Percentiles rank a stretch among this genome's conserved stretches.
phyloP scores from a whole-genome alignment of 2,113 vertebrate species.

The Pedionomus torquatus region DNA sequence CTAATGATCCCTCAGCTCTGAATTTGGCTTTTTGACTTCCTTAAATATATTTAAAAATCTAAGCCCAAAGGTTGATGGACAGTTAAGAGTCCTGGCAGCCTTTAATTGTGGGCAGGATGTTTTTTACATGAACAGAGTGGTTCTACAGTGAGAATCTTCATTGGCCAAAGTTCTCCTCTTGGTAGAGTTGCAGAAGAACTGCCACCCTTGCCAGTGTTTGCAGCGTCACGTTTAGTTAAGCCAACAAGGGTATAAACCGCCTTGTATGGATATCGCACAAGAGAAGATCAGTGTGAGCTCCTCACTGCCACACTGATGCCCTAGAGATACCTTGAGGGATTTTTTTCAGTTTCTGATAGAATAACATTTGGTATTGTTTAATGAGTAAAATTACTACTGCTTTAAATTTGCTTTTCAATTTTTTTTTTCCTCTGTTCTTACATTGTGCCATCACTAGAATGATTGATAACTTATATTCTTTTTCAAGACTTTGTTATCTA shows the following conservation, averaged over 20 bases:
- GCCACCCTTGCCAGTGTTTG: background rate
- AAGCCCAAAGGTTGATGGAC: background rate
- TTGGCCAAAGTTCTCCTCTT: background rate
- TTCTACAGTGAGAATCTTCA: rapidly evolving
- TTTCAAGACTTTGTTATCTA: background rate
- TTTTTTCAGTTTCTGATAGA: background rate
- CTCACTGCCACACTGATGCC: background rate
- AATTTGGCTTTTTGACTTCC: background rate
- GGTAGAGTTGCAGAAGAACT: background rate
- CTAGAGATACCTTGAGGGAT: background rate
- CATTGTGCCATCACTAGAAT: background rate
- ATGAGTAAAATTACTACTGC: background rate
- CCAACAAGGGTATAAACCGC: background rate
- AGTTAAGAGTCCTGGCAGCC: background rate
- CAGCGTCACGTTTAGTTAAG: background rate
- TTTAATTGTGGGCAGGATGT: background rate
- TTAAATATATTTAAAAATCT: background rate
- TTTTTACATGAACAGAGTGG: background rate
- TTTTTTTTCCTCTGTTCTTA: background rate
- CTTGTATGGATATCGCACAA: background rate
- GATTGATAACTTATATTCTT: background rate
- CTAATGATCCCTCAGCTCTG: background rate
- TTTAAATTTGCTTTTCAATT: background rate
- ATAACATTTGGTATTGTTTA: background rate
- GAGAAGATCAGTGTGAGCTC: background rate